Evolutionary conservation across 2,888 invertebrate species (phyloP).

Genomic region (Monochamus alternatus): DNA sequence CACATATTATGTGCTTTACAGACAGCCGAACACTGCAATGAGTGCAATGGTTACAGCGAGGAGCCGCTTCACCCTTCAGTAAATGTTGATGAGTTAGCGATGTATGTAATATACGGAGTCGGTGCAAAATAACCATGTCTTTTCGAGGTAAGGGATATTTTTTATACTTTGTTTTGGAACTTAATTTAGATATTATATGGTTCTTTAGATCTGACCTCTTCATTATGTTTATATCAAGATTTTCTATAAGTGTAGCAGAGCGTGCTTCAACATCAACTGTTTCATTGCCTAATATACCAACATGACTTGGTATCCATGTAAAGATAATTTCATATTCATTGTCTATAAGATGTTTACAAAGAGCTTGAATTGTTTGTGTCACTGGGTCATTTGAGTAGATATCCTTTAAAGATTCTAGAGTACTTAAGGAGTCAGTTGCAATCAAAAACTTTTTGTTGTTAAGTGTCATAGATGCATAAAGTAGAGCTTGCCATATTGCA

Average conservation of each 20-base stretch:
- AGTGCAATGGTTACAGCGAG: too few species aligned
- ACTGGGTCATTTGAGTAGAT: too few species aligned
- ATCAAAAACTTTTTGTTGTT: not conserved
- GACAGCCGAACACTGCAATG: too few species aligned
- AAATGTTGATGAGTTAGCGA: not conserved
- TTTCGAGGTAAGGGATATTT: not conserved
- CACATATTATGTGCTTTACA: too few species aligned
- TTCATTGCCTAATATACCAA: slow-evolving; percentile 18
- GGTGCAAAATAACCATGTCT: not conserved
- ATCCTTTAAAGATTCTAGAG: too few species aligned
- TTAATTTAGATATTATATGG: too few species aligned
- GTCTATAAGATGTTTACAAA: too few species aligned
- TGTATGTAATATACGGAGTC: not conserved
- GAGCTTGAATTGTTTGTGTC: too few species aligned
- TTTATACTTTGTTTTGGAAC: too few species aligned
- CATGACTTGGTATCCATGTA: slow-evolving; percentile 11
- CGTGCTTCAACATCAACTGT: not conserved
- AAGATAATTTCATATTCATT: not conserved
- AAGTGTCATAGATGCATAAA: not conserved
- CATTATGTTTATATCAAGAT: not conserved
- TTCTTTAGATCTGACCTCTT: too few species aligned
- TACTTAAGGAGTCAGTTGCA: not conserved
- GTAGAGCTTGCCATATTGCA: slow-evolving; percentile 21
- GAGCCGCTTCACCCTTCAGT: too few species aligned
- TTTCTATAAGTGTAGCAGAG: not conserved